Evolutionary conservation across 2,113 vertebrate species (phyloP), one percentile per base, ranked within the genome.

Genomic region (Semnopithecus entellus): DNA sequence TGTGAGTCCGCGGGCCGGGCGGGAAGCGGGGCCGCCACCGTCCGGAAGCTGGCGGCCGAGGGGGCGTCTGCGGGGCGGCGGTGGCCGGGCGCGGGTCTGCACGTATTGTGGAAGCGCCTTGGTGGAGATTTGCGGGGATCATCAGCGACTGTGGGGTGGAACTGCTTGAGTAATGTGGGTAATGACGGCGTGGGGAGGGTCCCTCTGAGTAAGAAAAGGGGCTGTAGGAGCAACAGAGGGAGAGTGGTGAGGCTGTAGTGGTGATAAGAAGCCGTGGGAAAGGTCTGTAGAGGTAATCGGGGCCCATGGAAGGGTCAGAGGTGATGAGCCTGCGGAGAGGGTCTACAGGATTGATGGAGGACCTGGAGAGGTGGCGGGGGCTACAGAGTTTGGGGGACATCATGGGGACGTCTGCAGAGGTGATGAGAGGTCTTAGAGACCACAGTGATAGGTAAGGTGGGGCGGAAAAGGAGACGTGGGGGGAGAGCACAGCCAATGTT

Each of bases 1-100:
- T 57, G 99, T 99, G 99, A 98, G 98, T 97, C 18, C 38, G 6
- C 45, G 10, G 70, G 55, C 45, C 7, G 30, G 82, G 11, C 0
- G 52, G 52, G 25, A 0, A 45, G 18, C 8, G 59, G 16, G 6
- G 0, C 30, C 10, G 35, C n/a, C 4, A 23, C 22, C 1, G 85
- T 4, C 78, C 22, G 27, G n/a, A 27, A 55, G 43, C 30, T 17
- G 82, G 50, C 48, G 30, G 61, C 32, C 23, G 10, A 35, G 68
- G 30, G 70, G 70, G 35, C 35, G 32, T 70, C 6, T 35, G 91
- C 68, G 3, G 16, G 61, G 61, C 1, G 22, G 1, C 3, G 0
- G 72, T 18, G 88, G 30, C n/a, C 25, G 5, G 80, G 50, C 30
- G n/a, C 17, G 20, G 64, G n/a, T 68, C 82, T 48, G 68, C 43